Percentiles rank a stretch among this genome's conserved stretches.
These are phyloP conservation scores for Cataglyphis cursor DNA, from an alignment of 2,888 invertebrate genomes.

Conservation along the genomic window DNA sequence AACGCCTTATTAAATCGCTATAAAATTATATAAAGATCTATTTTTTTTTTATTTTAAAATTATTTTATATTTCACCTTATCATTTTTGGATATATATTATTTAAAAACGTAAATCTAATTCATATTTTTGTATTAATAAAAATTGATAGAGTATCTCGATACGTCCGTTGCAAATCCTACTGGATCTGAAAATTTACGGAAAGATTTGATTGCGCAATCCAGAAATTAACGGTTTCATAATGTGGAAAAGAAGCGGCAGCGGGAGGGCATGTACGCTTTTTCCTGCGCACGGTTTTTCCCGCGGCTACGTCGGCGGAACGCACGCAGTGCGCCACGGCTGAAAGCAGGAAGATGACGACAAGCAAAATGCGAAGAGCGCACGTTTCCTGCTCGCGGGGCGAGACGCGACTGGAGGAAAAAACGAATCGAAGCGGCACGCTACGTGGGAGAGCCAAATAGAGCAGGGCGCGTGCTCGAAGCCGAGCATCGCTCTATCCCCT, in stretches of 20 bases:
- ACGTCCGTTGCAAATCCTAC: too few relatives aligned
- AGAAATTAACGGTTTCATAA: conserved; percentile 5
- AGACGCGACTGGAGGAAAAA: conserved; percentile 72
- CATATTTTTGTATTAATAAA: neutral
- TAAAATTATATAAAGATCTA: neutral
- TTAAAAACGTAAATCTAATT: neutral
- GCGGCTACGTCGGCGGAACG: neutral
- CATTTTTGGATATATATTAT: neutral
- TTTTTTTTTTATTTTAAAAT: neutral
- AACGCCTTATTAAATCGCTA: neutral
- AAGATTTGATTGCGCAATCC: conserved; percentile 10
- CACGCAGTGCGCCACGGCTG: neutral
- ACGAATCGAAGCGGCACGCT: conserved; percentile 69
- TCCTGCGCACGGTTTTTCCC: conserved; percentile 14
- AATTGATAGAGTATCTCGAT: neutral
- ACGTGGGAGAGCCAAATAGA: conserved; percentile 69
- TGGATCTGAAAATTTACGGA: neutral
- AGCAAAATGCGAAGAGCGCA: conserved; percentile 41
- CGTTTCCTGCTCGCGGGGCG: conserved; percentile 71
- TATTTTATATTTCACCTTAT: neutral
- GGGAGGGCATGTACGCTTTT: neutral
- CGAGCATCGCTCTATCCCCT: conserved; percentile 60
- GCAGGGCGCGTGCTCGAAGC: conserved; percentile 75
- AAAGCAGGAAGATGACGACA: conserved; percentile 32
- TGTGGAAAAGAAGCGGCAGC: neutral